Base-by-base conservation (phyloP, 2,797 vertebrate species). In the Acipenser oxyrinchus region DNA sequence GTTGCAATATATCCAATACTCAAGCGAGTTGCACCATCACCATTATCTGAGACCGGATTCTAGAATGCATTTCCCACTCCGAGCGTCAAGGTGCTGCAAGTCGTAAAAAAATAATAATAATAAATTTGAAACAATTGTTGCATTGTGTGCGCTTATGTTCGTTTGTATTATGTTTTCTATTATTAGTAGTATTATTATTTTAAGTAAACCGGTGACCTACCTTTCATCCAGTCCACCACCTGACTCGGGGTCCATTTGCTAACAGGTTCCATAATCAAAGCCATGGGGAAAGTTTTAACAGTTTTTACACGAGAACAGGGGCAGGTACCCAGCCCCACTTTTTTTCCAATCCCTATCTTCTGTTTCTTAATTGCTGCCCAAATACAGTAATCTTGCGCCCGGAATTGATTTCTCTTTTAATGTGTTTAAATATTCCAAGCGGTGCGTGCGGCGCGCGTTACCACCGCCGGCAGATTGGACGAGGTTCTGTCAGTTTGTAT, bases 141-240 rank as follows among this genome's bases (percentile, higher is more conserved):
- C 23, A 37, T 37, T 37, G 23, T 37, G 23, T 37, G 23, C 23
- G 23, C 3, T 37, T 37, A 4, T 37, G 23, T 37, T 37, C 3
- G 23, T 37, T 37, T 37, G 23, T 37, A 37, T 37, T 37, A 37
- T 37, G 23, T 37, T 37, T 37, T 37, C 23, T 37, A 37, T 37
- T 37, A 37, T n/a, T n/a, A n/a, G n/a, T n/a, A n/a, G n/a, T n/a
- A n/a, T 37, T 37, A 37, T 37, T 37, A 37, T 37, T 37, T 37
- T 37, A 37, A 37, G 23, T 3, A 37, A 37, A 37, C 2, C 23
- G 23, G 23, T 37, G 4, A 37, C 23, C 2, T 88, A 98, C 96
- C 96, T 95, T 96, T 96, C 94, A 98, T 98, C 96, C 96, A 98
- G 85, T 98, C 96, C 73, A 97, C 93, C 78, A 98, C 95, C 84